These are phyloP conservation scores for Porites australiensis DNA, from an alignment of 64 coral and sea anemone species.

Conservation along the genomic window DNA sequence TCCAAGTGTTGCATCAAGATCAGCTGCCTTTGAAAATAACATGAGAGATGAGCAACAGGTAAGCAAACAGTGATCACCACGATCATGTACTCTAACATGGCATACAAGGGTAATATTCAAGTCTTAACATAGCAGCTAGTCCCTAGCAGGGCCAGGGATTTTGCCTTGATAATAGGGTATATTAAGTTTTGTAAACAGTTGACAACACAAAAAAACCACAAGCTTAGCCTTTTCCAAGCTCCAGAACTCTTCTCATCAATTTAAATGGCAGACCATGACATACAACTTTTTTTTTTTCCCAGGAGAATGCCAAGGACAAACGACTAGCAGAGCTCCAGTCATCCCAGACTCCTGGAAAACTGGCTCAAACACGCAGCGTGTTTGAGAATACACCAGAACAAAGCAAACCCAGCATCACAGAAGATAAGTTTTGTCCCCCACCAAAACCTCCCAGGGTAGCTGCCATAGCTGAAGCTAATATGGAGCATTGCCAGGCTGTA, in stretches of 20 bases:
- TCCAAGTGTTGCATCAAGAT: conserved; percentile 86
- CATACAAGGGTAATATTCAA: background rate
- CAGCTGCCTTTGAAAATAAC: conserved; percentile 78
- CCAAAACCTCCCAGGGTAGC: conserved; percentile 70
- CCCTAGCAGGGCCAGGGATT: too few species aligned
- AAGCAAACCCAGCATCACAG: background rate
- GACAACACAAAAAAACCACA: too few species aligned
- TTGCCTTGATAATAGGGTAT: too few species aligned
- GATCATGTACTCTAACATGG: background rate
- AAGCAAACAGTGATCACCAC: background rate
- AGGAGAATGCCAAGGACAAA: conserved; percentile 40
- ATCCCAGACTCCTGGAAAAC: conserved; percentile 44
- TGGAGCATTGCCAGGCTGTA: conserved; percentile 3
- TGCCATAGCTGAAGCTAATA: background rate
- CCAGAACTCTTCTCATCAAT: background rate
- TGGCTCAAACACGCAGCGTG: conserved; percentile 22
- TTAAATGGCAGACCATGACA: background rate
- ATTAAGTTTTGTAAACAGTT: too few species aligned
- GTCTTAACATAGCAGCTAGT: too few species aligned
- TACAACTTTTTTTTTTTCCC: conserved; percentile 1
- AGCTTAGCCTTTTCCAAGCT: background rate
- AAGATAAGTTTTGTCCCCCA: conserved; percentile 32
- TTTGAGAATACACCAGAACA: conserved; percentile 61
- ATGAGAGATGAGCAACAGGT: conserved; percentile 25
- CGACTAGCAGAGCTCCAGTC: background rate